Conservation (phyloP, 2,888 invertebrate genomes). For the Agriopis leucophaearia region DNA sequence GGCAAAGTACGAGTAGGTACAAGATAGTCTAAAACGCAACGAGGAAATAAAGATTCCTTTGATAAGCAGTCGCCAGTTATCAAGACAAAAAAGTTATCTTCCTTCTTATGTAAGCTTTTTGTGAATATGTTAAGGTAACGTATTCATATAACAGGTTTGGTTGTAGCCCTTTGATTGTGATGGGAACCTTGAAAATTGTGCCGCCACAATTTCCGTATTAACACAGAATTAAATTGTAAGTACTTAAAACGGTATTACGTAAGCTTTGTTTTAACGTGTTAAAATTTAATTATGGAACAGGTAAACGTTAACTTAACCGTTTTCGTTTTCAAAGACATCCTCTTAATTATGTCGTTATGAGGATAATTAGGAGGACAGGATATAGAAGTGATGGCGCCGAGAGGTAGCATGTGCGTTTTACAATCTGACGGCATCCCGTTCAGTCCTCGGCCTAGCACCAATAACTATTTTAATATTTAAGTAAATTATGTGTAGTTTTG, state of each 20-base stretch:
- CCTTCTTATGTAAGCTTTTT: constrained; percentile 44
- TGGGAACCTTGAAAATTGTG: constrained; percentile 50
- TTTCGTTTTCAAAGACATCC: constrained; percentile 3
- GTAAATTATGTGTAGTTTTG: too few species aligned
- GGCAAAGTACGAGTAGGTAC: constrained; percentile 7
- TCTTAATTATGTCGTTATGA: neutral
- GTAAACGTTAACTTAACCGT: constrained; percentile 19
- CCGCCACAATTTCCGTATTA: constrained; percentile 41
- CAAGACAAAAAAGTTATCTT: constrained; percentile 39
- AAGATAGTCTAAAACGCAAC: constrained; percentile 18
- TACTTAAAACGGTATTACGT: constrained; percentile 25
- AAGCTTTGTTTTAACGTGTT: constrained; percentile 23
- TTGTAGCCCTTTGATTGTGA: constrained; percentile 55
- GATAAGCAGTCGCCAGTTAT: constrained; percentile 32
- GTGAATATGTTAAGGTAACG: constrained; percentile 30
- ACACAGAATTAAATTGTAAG: constrained; percentile 3
- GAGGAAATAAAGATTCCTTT: constrained; percentile 42
- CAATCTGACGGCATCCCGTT: too few species aligned
- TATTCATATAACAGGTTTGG: constrained; percentile 50
- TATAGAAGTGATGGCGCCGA: too few species aligned
- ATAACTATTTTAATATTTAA: too few species aligned
- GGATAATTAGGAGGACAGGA: neutral
- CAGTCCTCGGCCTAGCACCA: too few species aligned
- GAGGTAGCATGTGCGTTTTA: too few species aligned
- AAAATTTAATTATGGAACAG: constrained; percentile 18